These are phyloP conservation scores for Armadillidium nasatum DNA, from an alignment of 1,140 invertebrate species.

Conservation along the genomic window DNA sequence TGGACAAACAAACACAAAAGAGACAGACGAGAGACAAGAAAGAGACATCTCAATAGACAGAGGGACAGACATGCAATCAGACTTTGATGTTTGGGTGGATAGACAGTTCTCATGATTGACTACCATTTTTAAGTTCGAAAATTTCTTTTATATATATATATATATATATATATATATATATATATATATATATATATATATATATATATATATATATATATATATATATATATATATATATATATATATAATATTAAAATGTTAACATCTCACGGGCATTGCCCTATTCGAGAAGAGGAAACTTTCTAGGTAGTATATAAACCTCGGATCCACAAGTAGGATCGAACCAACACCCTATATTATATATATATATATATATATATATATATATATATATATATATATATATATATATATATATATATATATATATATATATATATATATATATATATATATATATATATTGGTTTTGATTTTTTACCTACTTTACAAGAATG, in stretches of 20 bases:
- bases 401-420: too few relatives aligned
- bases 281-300: too few relatives aligned
- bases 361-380: too few relatives aligned
- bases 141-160: background rate
- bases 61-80: background rate
- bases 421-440: too few relatives aligned
- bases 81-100: background rate
- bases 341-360: too few relatives aligned
- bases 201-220: slow-evolving; percentile 6
- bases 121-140: background rate
- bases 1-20: background rate
- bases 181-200: background rate
- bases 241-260: too few relatives aligned
- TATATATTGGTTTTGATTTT: too few relatives aligned
- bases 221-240: slow-evolving; percentile 6
- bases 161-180: background rate
- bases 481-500: background rate
- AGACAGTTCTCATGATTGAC: background rate
- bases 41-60: background rate
- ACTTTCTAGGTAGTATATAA: too few relatives aligned
- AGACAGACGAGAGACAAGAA: background rate
- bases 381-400: too few relatives aligned
- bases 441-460: background rate
- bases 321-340: too few relatives aligned
- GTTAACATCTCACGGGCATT: too few relatives aligned